Base-by-base conservation (phyloP, 2,888 invertebrate genomes). In the Laspeyria flexula region DNA sequence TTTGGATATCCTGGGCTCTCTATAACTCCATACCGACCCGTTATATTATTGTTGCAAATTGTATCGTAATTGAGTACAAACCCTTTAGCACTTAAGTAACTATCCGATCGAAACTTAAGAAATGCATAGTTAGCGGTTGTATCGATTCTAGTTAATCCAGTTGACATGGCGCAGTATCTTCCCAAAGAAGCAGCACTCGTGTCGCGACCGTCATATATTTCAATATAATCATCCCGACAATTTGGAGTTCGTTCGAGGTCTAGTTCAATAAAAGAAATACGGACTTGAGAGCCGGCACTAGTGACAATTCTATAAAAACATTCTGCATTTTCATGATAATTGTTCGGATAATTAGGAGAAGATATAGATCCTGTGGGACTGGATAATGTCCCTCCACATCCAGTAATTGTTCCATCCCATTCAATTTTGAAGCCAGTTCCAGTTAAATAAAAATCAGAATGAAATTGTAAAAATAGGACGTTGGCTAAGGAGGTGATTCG, bases 1-100 rank as follows among this genome's bases (percentile, higher is more conserved):
- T 94, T 79, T 0, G 97, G 98, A 79, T 95, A 98, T 76, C 96
- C 96, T 0, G 97, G 96, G 71, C 97, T 97, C 83, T 98, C 98
- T 50, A 98, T 96, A 6, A 96, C 94, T 10, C 97, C 97, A 61
- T 93, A 88, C 71, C 93, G 94, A 3, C 96, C 96, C 13, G 81
- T 93, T 23, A 96, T 35, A 43, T 90, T 93, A 46, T 91, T 94
- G 55, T 94, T 91, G 77, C 97, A 97, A 93, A 96, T 85, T 70
- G 96, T 94, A 38, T 88, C 82, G 79, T 97, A 99, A 66, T 94
- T 94, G 0, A 98, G 81, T 47, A 95, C 93, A 77, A 99, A 99
- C 21, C 98, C 98, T 69, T 95, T 94, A 0, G 94, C 94, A 44
- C 90, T 82, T 33, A 90, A 86, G 37, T 93, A 94, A 21, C 90